Base-by-base conservation (phyloP, 2,797 vertebrate species). In the Enteromius anoplus region DNA sequence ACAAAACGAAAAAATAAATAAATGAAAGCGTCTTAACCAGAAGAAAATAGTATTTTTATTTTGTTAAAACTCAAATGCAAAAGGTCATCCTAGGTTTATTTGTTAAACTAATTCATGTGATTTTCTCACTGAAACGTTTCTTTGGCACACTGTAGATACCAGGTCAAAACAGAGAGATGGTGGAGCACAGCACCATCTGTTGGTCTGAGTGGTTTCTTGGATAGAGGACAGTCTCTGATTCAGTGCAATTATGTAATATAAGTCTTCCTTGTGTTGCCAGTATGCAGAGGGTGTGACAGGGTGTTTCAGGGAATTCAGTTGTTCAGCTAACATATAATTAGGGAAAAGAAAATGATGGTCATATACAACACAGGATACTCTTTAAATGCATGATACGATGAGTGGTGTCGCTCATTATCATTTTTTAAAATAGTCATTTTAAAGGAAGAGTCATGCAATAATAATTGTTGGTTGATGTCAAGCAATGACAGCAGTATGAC, bases 151-250 rank as follows among this genome's bases (percentile, higher is more conserved):
- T 42, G 26, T 40, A 21, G 40, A 65, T 3, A 9, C 23, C 32
- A 17, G n/a, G 11, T 6, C 32, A 45, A 26, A 3, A 34, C 32
- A 15, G 51, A 49, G 12, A 65, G 58, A 42, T 2, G 21, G 45
- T 21, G 70, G 76, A 66, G 84, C 49, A 70, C 40, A 81, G 77
- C 72, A 19, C 85, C 87, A 82, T 75, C 87, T 85, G 64, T 65
- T 82, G 86, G 79, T 32, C 23, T 45, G 8, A 75, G 40, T 4
- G 6, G 15, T 12, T 65, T 40, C 29, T 47, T 12, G 6, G 17
- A 42, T 21, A 49, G 37, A 73, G n/a, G 15, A 49, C 21, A 42
- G 37, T 34, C 76, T 78, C 71, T 84, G 80, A 23, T 37, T 66
- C 62, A 47, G 9, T 60, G 65, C 11, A 64, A 72, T 84, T 82